These are phyloP conservation scores for Drosophila prosaltans DNA, from an alignment of 1,140 invertebrate species.

Conservation along the genomic window DNA sequence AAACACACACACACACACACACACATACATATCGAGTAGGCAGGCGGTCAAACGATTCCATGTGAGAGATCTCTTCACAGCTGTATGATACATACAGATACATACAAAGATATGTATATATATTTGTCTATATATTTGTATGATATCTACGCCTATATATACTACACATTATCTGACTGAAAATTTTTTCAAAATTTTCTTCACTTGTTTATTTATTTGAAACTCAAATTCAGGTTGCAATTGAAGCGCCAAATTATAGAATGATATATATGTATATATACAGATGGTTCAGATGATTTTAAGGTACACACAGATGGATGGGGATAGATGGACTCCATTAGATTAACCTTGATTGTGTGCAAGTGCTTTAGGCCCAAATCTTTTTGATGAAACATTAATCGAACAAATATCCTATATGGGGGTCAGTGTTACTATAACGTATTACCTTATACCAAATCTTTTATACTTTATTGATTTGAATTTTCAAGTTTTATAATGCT, in stretches of 20 bases:
- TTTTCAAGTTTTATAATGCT: too few species aligned
- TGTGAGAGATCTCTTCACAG: conserved; percentile 10
- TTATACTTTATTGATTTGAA: too few species aligned
- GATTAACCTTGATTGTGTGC: too few species aligned
- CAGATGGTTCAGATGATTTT: too few species aligned
- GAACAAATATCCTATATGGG: too few species aligned
- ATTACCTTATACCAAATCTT: too few species aligned
- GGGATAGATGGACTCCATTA: too few species aligned
- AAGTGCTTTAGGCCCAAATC: too few species aligned
- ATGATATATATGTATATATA: not conserved
- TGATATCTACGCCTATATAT: conserved; percentile 3
- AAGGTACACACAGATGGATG: not conserved
- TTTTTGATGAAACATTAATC: too few species aligned
- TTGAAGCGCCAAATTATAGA: conserved; percentile 11
- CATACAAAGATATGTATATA: not conserved
- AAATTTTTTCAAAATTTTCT: not conserved
- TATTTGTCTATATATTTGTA: not conserved
- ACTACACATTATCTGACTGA: conserved; percentile 2
- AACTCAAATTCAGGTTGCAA: conserved; percentile 13
- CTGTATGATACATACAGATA: not conserved
- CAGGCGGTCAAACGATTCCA: conserved; percentile 2
- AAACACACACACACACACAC: not conserved
- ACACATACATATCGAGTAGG: not conserved
- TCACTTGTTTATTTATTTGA: conserved; percentile 12
- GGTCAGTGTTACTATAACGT: too few species aligned